Conservation (phyloP, 2,797 vertebrate species). For the Pangasius mekongensis region DNA sequence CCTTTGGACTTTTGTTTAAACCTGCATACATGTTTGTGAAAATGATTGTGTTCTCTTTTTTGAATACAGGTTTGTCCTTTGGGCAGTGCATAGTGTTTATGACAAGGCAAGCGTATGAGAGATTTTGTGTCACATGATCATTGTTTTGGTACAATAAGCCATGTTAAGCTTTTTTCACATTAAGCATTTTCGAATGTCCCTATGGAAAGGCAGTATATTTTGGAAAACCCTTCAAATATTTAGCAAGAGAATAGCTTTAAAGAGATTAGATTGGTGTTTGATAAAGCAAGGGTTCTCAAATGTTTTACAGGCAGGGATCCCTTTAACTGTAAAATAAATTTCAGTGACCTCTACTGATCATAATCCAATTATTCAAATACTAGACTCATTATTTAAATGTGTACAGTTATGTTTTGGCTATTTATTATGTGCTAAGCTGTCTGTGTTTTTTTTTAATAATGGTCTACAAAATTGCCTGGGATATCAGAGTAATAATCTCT, state of each 20-base stretch:
- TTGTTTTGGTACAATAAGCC: not conserved
- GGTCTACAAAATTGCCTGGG: not conserved
- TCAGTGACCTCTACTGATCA: not conserved
- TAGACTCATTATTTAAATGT: not conserved
- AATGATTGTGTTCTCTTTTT: not conserved
- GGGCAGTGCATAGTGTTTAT: not conserved
- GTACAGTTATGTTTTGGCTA: not conserved
- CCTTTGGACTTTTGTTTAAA: not conserved
- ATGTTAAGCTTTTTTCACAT: not conserved
- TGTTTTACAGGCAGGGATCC: not conserved
- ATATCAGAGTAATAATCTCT: not conserved
- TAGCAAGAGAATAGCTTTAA: constrained; percentile 39
- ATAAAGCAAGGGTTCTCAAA: not conserved
- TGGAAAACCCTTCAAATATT: constrained; percentile 30
- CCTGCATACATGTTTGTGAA: not conserved
- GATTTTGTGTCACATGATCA: not conserved
- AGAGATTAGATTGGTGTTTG: not conserved
- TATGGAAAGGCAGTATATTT: constrained; percentile 43
- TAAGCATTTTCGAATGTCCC: not conserved
- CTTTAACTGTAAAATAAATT: constrained; percentile 1
- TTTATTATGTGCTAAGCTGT: not conserved
- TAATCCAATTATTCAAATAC: not conserved
- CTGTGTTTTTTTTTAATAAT: not conserved
- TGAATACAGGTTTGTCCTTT: not conserved
- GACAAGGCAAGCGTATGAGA: not conserved